Evolutionary conservation across 37 sponge, comb jelly and placozoan species (phyloP), one percentile per base, ranked within the genome.

Genomic region (Halichondria panicea): DNA sequence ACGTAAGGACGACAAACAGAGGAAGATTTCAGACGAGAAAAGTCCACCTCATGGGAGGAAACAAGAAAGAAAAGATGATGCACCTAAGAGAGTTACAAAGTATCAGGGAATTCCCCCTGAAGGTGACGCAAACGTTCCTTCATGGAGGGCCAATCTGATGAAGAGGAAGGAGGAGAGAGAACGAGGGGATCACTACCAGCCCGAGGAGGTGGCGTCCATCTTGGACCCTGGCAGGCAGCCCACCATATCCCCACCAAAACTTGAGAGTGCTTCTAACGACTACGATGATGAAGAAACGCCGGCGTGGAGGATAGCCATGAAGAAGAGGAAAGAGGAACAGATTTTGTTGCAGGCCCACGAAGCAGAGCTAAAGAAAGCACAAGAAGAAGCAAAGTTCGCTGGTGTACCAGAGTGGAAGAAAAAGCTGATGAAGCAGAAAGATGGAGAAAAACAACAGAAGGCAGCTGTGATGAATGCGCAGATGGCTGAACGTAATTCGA

Each of bases 371-470:
- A 50, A 57, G 34, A 54, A 43, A 30, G 36, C 37, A n/a, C 65
- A 75, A 27, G 71, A 84, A 55, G 84, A 80, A 38, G 46, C 71
- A 6, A 43, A 28, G 41, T 58, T 68, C 48, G 42, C 28, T 18
- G 77, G 80, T 3, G 22, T 91, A 35, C 91, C 91, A 21, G 69
- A 58, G 22, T 91, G 91, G 91, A 91, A 91, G 83, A 71, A 75
- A 41, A 82, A 86, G 24, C 57, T 91, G 61, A 46, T 91, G 37
- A 72, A 82, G 76, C 65, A 91, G 78, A 81, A 81, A 44, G 66
- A 66, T 28, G 65, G 44, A 13, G 79, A 73, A 32, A 70, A 73
- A 52, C 78, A 43, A 36, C 68, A 27, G 12, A 12, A 25, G 41
- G 79, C 76, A 32, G 43, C 28, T 21, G 58, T 42, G 31, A 75